Evolutionary conservation across 2,113 vertebrate species (phyloP).

Genomic region (Corapipo altera): DNA sequence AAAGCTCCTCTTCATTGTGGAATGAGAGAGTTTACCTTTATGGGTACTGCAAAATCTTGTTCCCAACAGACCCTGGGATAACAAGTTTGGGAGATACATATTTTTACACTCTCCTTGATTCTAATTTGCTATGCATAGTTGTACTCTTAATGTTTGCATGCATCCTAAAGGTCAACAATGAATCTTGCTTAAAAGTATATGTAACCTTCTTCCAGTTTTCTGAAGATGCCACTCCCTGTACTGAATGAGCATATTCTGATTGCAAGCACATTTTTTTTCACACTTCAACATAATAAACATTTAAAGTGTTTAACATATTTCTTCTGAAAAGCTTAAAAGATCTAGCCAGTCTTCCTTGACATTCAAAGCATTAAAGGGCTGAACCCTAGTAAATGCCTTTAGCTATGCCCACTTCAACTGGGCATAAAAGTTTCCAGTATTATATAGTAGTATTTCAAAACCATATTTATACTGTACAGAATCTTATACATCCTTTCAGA

Average conservation of each 20-base stretch:
- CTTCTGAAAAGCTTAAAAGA: neutral
- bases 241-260: neutral
- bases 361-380: neutral
- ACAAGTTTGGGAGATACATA: accelerated
- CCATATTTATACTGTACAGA: neutral
- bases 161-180: neutral
- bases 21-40: neutral
- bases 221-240: neutral
- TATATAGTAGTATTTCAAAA: neutral
- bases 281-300: neutral
- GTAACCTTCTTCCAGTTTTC: neutral
- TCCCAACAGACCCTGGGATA: neutral
- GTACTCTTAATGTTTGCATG: neutral
- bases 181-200: neutral
- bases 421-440: neutral
- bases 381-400: neutral
- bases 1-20: neutral
- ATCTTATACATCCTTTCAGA: neutral
- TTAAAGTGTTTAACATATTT: neutral
- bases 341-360: neutral
- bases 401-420: neutral
- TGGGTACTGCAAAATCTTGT: neutral
- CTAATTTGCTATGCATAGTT: neutral
- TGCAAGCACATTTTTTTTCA: neutral
- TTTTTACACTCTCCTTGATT: neutral